Percentiles rank a stretch among this genome's conserved stretches.
These are phyloP conservation scores for Harpalus rubripes DNA, from an alignment of 2,888 invertebrate species.

Conservation along the genomic window DNA sequence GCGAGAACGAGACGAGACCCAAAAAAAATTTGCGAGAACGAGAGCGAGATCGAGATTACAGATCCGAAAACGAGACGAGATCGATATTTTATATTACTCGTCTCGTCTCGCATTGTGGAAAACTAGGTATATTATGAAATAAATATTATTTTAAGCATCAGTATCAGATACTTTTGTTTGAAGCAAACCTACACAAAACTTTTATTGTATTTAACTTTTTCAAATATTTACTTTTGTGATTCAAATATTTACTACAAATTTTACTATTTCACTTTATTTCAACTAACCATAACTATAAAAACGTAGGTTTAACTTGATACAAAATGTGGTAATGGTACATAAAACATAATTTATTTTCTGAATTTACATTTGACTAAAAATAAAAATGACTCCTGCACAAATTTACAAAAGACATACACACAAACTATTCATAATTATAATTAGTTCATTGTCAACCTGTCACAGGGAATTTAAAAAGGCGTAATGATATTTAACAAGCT, in stretches of 20 bases:
- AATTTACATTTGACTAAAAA: not conserved
- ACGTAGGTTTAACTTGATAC: not conserved
- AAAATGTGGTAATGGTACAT: not conserved
- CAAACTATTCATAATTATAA: not conserved
- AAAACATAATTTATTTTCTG: not conserved
- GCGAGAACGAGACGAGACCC: too few relatives aligned
- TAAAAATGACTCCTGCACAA: constrained; percentile 1
- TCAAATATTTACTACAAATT: not conserved
- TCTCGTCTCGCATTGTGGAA: too few relatives aligned
- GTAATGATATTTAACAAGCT: constrained; percentile 8
- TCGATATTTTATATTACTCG: too few relatives aligned
- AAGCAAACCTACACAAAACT: not conserved
- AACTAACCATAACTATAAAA: not conserved
- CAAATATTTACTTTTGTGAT: not conserved
- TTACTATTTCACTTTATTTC: not conserved
- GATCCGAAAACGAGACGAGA: too few relatives aligned
- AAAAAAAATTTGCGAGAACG: too few relatives aligned
- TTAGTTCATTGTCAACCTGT: constrained; percentile 11
- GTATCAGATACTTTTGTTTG: not conserved
- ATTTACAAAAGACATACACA: not conserved
- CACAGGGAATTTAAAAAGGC: not conserved
- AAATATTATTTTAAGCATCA: not conserved
- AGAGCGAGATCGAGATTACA: too few relatives aligned
- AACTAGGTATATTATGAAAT: not conserved
- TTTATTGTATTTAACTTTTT: not conserved